Evolutionary conservation across 2,797 vertebrate genomes (phyloP).

Genomic region (Catostomus latipinnis): DNA sequence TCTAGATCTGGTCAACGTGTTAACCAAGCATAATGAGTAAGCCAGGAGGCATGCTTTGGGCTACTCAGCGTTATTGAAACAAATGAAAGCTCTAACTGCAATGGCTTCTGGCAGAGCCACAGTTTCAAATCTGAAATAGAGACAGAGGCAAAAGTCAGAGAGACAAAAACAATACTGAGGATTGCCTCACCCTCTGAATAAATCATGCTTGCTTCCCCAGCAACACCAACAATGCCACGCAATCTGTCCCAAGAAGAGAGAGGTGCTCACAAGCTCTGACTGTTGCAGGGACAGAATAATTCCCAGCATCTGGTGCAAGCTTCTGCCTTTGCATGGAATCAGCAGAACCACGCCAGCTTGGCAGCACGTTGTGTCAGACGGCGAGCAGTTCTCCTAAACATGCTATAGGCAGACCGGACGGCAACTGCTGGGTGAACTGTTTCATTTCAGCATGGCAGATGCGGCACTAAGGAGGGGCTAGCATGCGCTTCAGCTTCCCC

Average conservation of each 20-base stretch:
- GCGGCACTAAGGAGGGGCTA: too few relatives aligned
- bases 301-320: conserved; percentile 81
- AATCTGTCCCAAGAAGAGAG: conserved; percentile 71
- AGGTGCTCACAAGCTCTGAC: conserved; percentile 65
- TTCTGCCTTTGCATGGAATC: conserved; percentile 69
- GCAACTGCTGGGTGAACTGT: conserved; percentile 69
- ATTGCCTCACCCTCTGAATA: conserved; percentile 44
- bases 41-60: conserved; percentile 54
- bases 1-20: conserved; percentile 65
- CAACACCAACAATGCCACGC: conserved; percentile 68
- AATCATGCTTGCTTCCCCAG: conserved; percentile 43
- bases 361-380: conserved; percentile 67
- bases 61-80: conserved; percentile 49
- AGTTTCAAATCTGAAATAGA: conserved; percentile 30
- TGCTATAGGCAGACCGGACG: conserved; percentile 73
- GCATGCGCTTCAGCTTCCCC: too few relatives aligned
- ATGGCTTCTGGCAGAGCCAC: conserved; percentile 14
- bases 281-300: conserved; percentile 73
- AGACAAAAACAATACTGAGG: conserved; percentile 1
- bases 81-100: conserved; percentile 53
- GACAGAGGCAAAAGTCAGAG: conserved; percentile 36
- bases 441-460: conserved; percentile 70
- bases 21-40: conserved; percentile 50
- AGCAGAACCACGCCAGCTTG: conserved; percentile 70
- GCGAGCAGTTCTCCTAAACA: conserved; percentile 73